Percentiles rank a stretch among this genome's conserved stretches.
These are phyloP conservation scores for Eustalomyia histrio DNA, from an alignment of 2,888 invertebrate genomes.

Conservation along the genomic window DNA sequence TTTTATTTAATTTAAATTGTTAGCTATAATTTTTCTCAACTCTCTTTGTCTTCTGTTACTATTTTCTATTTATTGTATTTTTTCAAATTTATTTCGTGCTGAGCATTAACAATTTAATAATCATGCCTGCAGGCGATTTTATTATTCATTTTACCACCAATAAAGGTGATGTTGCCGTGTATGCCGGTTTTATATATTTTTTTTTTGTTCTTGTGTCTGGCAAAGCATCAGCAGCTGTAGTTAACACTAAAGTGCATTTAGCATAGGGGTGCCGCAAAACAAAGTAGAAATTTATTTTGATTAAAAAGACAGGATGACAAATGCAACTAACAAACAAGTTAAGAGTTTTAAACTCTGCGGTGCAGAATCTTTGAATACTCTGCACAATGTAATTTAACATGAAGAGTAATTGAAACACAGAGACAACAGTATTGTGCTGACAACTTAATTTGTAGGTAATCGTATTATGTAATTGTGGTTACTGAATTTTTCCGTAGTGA, in stretches of 20 bases:
- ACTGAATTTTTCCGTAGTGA: too few relatives aligned
- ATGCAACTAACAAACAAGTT: neutral
- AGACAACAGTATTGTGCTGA: too few relatives aligned
- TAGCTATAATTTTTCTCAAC: neutral
- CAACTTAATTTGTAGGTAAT: too few relatives aligned
- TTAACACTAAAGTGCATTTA: neutral
- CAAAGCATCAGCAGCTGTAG: neutral
- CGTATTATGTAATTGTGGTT: too few relatives aligned
- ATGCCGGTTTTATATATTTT: neutral
- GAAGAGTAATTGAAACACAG: too few relatives aligned
- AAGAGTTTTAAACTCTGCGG: neutral
- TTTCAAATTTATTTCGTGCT: slow-evolving; percentile 6
- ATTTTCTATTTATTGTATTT: neutral
- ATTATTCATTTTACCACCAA: slow-evolving; percentile 8
- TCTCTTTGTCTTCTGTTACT: too few relatives aligned
- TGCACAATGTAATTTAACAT: too few relatives aligned
- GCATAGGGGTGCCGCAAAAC: neutral
- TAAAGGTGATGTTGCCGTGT: neutral
- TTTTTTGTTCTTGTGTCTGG: neutral
- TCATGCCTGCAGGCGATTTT: slow-evolving; percentile 52
- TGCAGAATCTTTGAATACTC: too few relatives aligned
- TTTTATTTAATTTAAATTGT: neutral
- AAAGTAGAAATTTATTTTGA: slow-evolving; percentile 1
- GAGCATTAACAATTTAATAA: slow-evolving; percentile 58
- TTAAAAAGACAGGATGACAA: neutral